Evolutionary conservation across 1,140 invertebrate species (phyloP).

Genomic region (Vanessa tameamea): DNA sequence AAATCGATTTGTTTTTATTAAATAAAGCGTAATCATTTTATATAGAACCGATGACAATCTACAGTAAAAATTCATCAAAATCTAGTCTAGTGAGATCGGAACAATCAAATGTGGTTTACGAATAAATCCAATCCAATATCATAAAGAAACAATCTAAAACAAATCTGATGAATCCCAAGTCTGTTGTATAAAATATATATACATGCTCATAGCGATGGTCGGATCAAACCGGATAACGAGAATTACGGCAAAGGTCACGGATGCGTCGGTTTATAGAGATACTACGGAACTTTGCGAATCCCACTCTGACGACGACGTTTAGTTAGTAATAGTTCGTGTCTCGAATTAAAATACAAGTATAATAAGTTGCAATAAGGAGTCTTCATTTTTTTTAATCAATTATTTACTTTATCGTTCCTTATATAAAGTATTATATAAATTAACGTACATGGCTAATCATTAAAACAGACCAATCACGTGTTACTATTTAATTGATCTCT

Average conservation of each 20-base stretch:
- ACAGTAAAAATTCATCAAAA: too few species aligned
- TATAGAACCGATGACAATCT: neutral
- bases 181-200: neutral
- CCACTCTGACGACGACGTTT: neutral
- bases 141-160: neutral
- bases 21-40: too few species aligned
- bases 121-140: neutral
- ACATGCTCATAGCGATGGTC: neutral
- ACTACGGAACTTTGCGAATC: neutral
- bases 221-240: constrained; percentile 23
- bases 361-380: too few species aligned
- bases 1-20: neutral
- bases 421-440: too few species aligned
- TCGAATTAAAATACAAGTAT: too few species aligned
- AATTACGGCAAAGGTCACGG: constrained; percentile 17
- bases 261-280: constrained; percentile 12
- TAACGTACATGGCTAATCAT: too few species aligned
- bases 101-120: neutral
- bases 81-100: too few species aligned
- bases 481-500: too few species aligned
- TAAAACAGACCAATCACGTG: too few species aligned
- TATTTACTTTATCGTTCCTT: too few species aligned
- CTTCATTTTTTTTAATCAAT: too few species aligned
- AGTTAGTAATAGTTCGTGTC: neutral
- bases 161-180: neutral